Base-by-base conservation (phyloP, 92 coral and sea anemone genomes). In the Scolanthus callimorphus region DNA sequence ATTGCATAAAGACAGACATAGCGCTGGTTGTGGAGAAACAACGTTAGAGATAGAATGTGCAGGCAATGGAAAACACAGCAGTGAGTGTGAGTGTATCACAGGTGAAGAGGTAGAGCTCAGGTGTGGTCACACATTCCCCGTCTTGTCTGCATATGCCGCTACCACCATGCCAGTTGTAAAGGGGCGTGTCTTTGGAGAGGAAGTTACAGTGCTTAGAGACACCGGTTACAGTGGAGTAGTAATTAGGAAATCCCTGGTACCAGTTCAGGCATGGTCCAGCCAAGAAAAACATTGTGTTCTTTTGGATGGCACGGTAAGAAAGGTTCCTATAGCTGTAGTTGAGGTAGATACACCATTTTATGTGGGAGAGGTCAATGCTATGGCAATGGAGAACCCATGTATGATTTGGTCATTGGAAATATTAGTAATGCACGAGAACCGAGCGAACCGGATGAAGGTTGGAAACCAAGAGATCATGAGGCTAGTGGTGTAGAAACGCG, bases 381-480 rank as follows among this genome's bases (percentile, higher is more conserved):
- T n/a, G n/a, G n/a, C n/a, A n/a, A n/a, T n/a, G n/a, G n/a, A n/a
- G n/a, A n/a, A n/a, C n/a, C n/a, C n/a, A n/a, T n/a, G n/a, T n/a
- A n/a, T n/a, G n/a, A n/a, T n/a, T n/a, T n/a, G n/a, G n/a, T n/a
- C n/a, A n/a, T n/a, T n/a, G n/a, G n/a, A n/a, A n/a, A n/a, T n/a
- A n/a, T n/a, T n/a, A n/a, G n/a, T 4, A 53, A 50, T 1, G 72
- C 65, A 1, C 29, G 61, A 44, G 34, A 51, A 3, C 67, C 71
- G 2, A 66, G 62, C 3, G 60, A 69, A 4, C 77, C 71, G 60
- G 62, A 69, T 37, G 71, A 65, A 1, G 25, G 51, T 27, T 67
- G 71, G 77, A 67, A 48, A 20, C n/a, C n/a, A n/a, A n/a, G n/a
- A n/a, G n/a, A n/a, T n/a, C n/a, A n/a, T n/a, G n/a, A n/a, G n/a